Conservation (phyloP, 1,140 invertebrate genomes). For the Euglossa dilemma region DNA sequence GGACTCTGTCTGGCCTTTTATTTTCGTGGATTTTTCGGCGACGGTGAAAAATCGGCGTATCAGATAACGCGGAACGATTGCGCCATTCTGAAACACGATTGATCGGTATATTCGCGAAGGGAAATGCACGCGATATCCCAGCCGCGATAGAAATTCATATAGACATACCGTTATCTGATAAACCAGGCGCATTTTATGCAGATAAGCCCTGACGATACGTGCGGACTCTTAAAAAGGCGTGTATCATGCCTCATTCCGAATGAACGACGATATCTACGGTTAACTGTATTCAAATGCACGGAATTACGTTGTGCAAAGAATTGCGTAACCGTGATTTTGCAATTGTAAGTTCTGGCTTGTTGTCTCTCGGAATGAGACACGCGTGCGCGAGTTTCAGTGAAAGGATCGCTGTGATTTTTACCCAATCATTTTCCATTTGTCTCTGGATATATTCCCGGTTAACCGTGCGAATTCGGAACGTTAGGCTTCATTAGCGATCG, state of each 20-base stretch:
- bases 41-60: neutral
- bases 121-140: neutral
- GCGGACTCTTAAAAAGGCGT: neutral
- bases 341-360: neutral
- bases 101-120: neutral
- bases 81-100: neutral
- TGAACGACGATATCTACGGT: neutral
- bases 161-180: slow-evolving; percentile 10
- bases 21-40: neutral
- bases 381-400: neutral
- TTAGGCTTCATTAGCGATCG: too few species aligned
- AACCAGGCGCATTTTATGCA: neutral
- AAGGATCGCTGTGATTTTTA: too few species aligned
- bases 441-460: too few species aligned
- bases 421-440: too few species aligned
- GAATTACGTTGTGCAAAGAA: neutral
- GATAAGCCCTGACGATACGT: neutral
- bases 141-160: neutral
- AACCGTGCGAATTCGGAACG: too few species aligned
- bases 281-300: neutral
- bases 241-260: neutral
- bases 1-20: neutral
- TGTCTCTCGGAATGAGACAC: too few species aligned
- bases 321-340: neutral
- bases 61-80: slow-evolving; percentile 4